These are phyloP conservation scores for Rhea pennata DNA, from an alignment of 2,113 vertebrate species.

Conservation along the genomic window DNA sequence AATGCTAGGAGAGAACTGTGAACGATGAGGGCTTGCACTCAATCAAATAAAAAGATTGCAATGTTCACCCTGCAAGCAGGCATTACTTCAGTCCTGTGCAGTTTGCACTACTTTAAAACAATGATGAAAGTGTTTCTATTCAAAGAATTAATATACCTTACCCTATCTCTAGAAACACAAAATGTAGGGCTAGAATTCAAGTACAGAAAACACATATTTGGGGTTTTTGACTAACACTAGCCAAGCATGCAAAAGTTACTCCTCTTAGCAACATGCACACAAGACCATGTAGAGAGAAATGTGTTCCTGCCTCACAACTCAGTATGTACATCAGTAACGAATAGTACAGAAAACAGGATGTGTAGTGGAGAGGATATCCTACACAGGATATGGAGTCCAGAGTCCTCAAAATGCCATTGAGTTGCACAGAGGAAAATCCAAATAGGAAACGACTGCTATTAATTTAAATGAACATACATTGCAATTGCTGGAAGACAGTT, in stretches of 20 bases:
- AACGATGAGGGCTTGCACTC: background rate
- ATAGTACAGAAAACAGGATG: background rate
- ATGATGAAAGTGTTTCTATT: background rate
- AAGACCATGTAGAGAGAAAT: background rate
- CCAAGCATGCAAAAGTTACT: background rate
- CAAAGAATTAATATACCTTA: background rate
- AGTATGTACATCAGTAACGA: background rate
- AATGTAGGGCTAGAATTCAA: background rate
- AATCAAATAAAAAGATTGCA: background rate
- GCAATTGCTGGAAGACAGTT: background rate
- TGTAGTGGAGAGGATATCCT: background rate
- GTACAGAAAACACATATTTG: background rate
- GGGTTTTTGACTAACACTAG: background rate
- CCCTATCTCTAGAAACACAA: background rate
- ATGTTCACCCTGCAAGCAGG: background rate
- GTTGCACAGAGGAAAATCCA: background rate
- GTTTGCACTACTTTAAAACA: background rate
- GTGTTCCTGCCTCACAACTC: background rate
- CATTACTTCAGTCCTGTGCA: background rate
- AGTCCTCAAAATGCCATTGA: background rate
- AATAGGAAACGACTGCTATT: background rate
- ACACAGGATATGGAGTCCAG: background rate
- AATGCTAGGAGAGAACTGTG: background rate
- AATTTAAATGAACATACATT: background rate
- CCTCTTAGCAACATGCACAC: background rate